Percentiles rank a stretch among this genome's conserved stretches.
Conservation (phyloP, 1,140 invertebrate species). For the Calephelis virginiensis region DNA sequence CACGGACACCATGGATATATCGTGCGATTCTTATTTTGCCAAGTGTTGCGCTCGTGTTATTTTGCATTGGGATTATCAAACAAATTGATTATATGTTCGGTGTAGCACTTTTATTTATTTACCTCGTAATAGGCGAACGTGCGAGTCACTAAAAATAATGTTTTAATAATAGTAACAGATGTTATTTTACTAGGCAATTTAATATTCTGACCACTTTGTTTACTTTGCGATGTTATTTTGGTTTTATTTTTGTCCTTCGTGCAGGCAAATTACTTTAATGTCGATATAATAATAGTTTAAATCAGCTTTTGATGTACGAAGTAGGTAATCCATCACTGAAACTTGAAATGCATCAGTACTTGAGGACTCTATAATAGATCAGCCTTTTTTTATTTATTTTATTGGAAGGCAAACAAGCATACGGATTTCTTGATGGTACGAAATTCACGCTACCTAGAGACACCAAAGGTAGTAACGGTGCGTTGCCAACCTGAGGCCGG, state of each 20-base stretch:
- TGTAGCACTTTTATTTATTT: slow-evolving; percentile 14
- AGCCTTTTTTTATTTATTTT: too few species aligned
- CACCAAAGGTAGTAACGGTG: too few species aligned
- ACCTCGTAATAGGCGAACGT: slow-evolving; percentile 14
- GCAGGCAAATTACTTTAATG: slow-evolving; percentile 3
- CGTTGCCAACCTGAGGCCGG: too few species aligned
- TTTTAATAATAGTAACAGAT: slow-evolving; percentile 7
- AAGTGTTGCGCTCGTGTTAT: not conserved
- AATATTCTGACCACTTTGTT: not conserved
- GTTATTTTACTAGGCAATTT: not conserved
- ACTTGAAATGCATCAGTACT: not conserved
- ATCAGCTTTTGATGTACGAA: not conserved
- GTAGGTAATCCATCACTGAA: slow-evolving; percentile 3
- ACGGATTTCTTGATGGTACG: too few species aligned
- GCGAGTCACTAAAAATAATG: slow-evolving; percentile 10
- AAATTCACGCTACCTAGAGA: too few species aligned
- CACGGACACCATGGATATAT: slow-evolving; percentile 4
- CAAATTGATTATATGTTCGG: slow-evolving; percentile 15
- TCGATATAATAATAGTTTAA: slow-evolving; percentile 1
- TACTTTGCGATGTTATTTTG: not conserved
- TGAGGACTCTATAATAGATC: too few species aligned
- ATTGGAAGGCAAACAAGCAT: too few species aligned
- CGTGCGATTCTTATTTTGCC: slow-evolving; percentile 9
- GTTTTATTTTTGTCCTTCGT: slow-evolving; percentile 2
- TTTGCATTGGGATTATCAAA: slow-evolving; percentile 3